Conservation (phyloP, 2,797 vertebrate species). For the Cuniculus paca region DNA sequence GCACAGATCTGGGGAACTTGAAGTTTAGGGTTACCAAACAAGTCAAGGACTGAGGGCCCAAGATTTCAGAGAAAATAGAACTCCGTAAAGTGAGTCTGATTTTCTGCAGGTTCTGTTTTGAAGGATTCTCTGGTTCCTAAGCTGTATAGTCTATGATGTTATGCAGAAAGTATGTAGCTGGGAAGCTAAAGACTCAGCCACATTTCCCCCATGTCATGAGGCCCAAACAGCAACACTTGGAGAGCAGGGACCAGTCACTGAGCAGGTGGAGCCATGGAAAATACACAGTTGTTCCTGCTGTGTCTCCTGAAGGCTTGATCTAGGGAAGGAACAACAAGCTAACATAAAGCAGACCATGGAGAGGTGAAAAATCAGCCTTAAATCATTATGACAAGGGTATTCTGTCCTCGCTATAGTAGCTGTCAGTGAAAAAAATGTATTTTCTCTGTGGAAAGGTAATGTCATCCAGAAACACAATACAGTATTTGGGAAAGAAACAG, state of each 20-base stretch:
- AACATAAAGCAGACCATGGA: neutral
- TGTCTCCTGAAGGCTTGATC: neutral
- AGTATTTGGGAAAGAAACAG: neutral
- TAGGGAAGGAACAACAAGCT: neutral
- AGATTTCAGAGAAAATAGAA: neutral
- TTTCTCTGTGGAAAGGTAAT: neutral
- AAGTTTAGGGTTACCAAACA: neutral
- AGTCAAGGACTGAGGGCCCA: neutral
- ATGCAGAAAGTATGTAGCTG: too few species aligned
- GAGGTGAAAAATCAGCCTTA: neutral
- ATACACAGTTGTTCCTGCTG: neutral
- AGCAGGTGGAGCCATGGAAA: neutral
- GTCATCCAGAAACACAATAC: neutral
- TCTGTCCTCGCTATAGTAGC: neutral
- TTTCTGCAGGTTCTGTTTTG: neutral
- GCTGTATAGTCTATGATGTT: too few species aligned
- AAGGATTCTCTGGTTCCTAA: neutral
- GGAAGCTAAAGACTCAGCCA: neutral
- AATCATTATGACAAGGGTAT: neutral
- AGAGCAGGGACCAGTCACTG: neutral
- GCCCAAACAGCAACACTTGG: neutral
- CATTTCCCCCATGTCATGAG: rapidly evolving
- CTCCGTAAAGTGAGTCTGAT: neutral
- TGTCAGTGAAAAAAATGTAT: neutral
- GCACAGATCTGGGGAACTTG: neutral